Base-by-base conservation (phyloP, 2,113 vertebrate genomes). In the Poecilia latipinna region DNA sequence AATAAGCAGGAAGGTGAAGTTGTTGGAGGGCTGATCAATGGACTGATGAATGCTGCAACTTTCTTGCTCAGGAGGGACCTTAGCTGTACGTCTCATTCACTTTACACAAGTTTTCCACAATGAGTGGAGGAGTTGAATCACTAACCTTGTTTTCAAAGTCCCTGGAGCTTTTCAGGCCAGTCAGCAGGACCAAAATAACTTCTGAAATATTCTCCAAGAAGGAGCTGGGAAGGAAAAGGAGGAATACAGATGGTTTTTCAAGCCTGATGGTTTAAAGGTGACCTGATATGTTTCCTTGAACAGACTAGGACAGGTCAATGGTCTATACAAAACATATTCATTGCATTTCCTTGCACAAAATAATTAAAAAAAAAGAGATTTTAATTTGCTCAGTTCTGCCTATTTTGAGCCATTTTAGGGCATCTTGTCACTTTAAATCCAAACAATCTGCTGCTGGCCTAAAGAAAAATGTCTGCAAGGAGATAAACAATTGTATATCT, bases 1-100 rank as follows among this genome's bases (percentile, higher is more conserved):
- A 77, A 71, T 71, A 71, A 80, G 17, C 65, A 68, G 12, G 70
- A 77, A 82, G 80, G 81, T 78, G 77, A 86, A 44, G 51, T 24
- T 48, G 51, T 22, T 54, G 68, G 61, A 71, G 61, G 65, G 65
- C 33, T 67, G 62, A 72, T 39, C 63, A 61, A 65, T 7, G 24
- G 61, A 28, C 33, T 51, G 15, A 62, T 64, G 70, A 69, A 61
- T 24, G 8, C 32, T 35, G 61, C 32, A 8, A 3, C 24, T 28
- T 72, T 68, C 71, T 80, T 65, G 51, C 64, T 84, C 73, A 82
- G 65, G 42, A n/a, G 28, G 61, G 35, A 37, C 63, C 12, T 65
- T 67, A 70, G 60, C 72, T 67, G 17, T 32, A 13, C 22, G 33
- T 82, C 72, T 80, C 33, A 29, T 73, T 54, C 63, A 74, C 64